Evolutionary conservation across 2,113 vertebrate genomes (phyloP).

Genomic region (Ceuthmochares aereus): DNA sequence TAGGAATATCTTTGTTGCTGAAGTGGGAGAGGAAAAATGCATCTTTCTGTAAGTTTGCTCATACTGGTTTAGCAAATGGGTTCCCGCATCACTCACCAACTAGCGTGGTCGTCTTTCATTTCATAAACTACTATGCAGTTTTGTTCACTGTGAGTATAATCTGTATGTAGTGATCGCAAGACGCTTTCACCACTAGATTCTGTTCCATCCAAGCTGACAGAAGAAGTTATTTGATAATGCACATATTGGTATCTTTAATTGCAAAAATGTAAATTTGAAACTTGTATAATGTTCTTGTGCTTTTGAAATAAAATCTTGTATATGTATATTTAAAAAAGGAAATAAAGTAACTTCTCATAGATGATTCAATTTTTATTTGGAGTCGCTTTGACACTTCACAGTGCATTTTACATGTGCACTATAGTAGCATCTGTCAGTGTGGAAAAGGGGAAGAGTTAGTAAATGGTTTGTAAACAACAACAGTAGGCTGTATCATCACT

Average conservation of each 20-base stretch:
- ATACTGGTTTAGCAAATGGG: conserved; percentile 60
- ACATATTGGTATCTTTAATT: conserved; percentile 81
- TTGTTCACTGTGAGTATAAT: conserved; percentile 80
- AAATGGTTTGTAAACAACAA: neutral
- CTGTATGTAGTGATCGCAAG: conserved; percentile 74
- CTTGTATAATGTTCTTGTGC: conserved; percentile 83
- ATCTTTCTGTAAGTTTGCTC: conserved; percentile 62
- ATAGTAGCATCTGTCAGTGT: neutral
- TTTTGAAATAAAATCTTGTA: conserved; percentile 83
- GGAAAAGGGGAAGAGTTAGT: neutral
- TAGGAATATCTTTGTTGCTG: conserved; percentile 8
- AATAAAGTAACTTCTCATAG: conserved; percentile 75
- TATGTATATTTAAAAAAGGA: conserved; percentile 82
- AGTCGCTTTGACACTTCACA: neutral
- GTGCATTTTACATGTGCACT: neutral
- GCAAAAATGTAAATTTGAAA: conserved; percentile 84
- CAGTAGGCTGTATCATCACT: neutral
- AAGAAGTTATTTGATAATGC: conserved; percentile 77
- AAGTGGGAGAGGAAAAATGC: neutral
- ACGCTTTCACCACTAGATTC: conserved; percentile 77
- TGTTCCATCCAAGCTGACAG: conserved; percentile 75
- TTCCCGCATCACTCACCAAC: conserved; percentile 49
- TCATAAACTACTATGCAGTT: conserved; percentile 81
- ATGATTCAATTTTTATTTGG: conserved; percentile 61
- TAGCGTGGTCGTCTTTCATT: conserved; percentile 70